These are phyloP conservation scores for Isaurus tuberculatus DNA, from an alignment of 92 coral and sea anemone genomes.

Conservation along the genomic window DNA sequence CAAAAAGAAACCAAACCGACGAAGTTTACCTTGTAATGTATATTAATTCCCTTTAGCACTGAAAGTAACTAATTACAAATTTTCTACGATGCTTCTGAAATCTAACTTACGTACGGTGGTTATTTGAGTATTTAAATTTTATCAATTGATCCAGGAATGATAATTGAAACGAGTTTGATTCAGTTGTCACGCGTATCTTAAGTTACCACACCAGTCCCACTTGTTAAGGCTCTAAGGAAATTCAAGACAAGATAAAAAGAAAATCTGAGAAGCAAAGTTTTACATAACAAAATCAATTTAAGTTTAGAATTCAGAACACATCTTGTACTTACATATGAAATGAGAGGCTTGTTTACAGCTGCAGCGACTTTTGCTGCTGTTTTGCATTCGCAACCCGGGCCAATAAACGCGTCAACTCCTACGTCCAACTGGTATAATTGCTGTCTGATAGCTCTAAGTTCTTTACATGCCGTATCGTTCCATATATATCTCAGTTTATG, in stretches of 20 bases:
- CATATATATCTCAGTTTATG: constrained; percentile 9
- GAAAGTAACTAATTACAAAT: too few species aligned
- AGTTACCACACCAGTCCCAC: neutral
- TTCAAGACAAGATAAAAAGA: neutral
- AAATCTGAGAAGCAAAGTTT: neutral
- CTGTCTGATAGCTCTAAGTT: neutral
- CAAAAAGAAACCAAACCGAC: too few species aligned
- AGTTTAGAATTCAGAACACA: neutral
- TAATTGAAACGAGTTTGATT: too few species aligned
- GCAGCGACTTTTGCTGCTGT: constrained; percentile 4
- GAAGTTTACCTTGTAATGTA: too few species aligned
- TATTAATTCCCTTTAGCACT: too few species aligned
- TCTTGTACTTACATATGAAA: constrained; percentile 17
- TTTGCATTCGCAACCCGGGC: constrained; percentile 12
- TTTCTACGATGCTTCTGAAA: too few species aligned
- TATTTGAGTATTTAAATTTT: too few species aligned
- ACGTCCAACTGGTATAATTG: neutral
- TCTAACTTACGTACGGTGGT: too few species aligned
- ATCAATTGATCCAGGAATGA: too few species aligned
- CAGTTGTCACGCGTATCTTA: neutral
- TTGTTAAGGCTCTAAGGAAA: too few species aligned
- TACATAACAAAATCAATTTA: neutral
- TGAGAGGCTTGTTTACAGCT: constrained; percentile 3
- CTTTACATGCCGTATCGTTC: neutral
- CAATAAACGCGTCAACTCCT: constrained; percentile 33